Evolutionary conservation across 2,113 vertebrate genomes (phyloP), one percentile per base, ranked within the genome.

Genomic region (Prionailurus viverrinus): DNA sequence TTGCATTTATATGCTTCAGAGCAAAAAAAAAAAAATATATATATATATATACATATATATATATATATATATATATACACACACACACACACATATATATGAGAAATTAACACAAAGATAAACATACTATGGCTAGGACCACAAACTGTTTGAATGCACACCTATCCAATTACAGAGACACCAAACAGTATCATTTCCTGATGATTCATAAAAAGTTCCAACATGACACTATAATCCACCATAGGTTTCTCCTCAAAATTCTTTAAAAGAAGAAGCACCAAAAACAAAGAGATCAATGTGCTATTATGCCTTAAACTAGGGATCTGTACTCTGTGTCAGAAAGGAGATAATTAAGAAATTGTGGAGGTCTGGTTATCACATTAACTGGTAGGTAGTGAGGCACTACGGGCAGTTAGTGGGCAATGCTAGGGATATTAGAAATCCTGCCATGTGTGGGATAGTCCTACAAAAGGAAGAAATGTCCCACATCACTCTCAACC

Each of bases 1-100:
- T 97, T 97, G 88, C 97, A 98, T 98, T 97, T 97, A 96, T 92
- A 95, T 31, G 88, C 95, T 97, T 97, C 95, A 89, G 90, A 95
- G 16, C 7, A 94, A 87, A 89, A 81, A 91, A 79, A 86, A 94
- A 97, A 41, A 41, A 5, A 41, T 1, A 41, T 6, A 41, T 7
- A 41, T 41, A 41, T 41, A 6, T 41, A 45, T 45, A 8, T n/a
- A n/a, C n/a, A n/a, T 45, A 45, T 45, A 45, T 8, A 45, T 8
- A 45, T 8, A 45, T 45, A 45, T 45, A 45, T 8, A 45, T 8
- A 45, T 8, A 45, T 1, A 45, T 1, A 45, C 1, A 45, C 41
- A 41, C 41, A 41, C 41, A 41, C 41, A 41, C 41, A 41, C 39
- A 45, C 0, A 45, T 7, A 45, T 45, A 45, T 85, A 95, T 36